These are phyloP conservation scores for Mongoloraphidia duomilia DNA, from an alignment of 2,888 invertebrate genomes.

Conservation along the genomic window DNA sequence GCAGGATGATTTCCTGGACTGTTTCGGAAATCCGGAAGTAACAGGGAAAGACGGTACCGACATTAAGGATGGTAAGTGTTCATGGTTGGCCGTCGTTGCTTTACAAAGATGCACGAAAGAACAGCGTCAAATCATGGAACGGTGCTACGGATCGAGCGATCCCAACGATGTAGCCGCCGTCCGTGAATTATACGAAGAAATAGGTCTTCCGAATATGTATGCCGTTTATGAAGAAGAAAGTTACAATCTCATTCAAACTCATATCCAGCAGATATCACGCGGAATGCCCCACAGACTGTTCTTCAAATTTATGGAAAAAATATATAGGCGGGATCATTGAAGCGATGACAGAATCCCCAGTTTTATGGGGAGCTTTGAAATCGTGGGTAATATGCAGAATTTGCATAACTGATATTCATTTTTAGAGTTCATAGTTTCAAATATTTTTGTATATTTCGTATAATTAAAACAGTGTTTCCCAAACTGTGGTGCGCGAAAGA, in stretches of 20 bases:
- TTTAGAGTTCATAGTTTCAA: too few species aligned
- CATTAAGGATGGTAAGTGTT: conserved; percentile 91
- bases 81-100: conserved; percentile 86
- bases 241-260: conserved; percentile 65
- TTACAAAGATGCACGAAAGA: conserved; percentile 58
- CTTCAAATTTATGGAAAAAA: conserved; percentile 66
- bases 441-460: too few species aligned
- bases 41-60: conserved; percentile 87
- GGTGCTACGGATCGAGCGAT: conserved; percentile 60
- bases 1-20: conserved; percentile 79
- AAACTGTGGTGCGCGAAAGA: too few species aligned
- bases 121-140: conserved; percentile 57
- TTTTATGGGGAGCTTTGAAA: too few species aligned
- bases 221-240: conserved; percentile 71
- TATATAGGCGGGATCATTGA: conserved; percentile 58
- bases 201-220: conserved; percentile 62
- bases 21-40: conserved; percentile 70
- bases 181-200: conserved; percentile 61
- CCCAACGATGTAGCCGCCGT: conserved; percentile 50
- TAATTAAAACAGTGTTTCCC: too few species aligned
- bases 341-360: background rate
- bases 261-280: conserved; percentile 71
- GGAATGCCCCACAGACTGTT: conserved; percentile 70
- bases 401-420: too few species aligned
- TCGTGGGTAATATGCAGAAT: too few species aligned